Base-by-base conservation (phyloP, 2,113 vertebrate genomes). In the Coptodon rendalli region DNA sequence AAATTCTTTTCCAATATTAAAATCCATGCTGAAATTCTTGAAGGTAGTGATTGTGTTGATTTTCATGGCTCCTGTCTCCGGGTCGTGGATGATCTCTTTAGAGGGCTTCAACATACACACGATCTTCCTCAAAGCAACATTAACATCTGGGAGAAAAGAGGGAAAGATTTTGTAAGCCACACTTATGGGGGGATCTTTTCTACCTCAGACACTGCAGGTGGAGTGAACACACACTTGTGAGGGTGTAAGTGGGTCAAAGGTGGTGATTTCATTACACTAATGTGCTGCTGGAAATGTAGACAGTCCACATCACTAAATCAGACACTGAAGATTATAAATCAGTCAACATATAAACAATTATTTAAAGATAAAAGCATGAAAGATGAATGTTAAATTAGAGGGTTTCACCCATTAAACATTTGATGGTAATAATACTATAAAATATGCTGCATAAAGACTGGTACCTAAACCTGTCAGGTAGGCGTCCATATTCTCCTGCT, bases 1-100 rank as follows among this genome's bases (percentile, higher is more conserved):
- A 90, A 99, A 99, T 81, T 98, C 97, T 59, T 97, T 90, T 9
- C 97, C 98, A 57, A 98, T 83, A 2, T 91, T 95, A 80, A 98
- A 99, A 83, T 98, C 97, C 98, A 99, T 97, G 40, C 96, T 43
- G 0, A 98, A 98, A 95, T 98, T 97, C 50, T 94, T 96, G 86
- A 99, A 96, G 16, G 97, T 96, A 87, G 97, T 98, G 91, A 98
- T 82, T 0, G 98, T 98, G 89, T 97, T 97, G 92, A 98, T 98
- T 10, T 89, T 95, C 96, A 98, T 97, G 92, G 93, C 92, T 48
- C 97, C 94, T 0, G 95, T 89, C 53, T 81, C 93, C 1, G 93
- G 95, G 1, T 95, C 95, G 10, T 98, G 97, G 57, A 66, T 88
- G 50, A 98, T 98, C 83, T 98, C 97, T 92, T 98, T 98, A 86